Evolutionary conservation across 2,113 vertebrate genomes (phyloP), one percentile per base, ranked within the genome.

Genomic region (Chauna torquata): DNA sequence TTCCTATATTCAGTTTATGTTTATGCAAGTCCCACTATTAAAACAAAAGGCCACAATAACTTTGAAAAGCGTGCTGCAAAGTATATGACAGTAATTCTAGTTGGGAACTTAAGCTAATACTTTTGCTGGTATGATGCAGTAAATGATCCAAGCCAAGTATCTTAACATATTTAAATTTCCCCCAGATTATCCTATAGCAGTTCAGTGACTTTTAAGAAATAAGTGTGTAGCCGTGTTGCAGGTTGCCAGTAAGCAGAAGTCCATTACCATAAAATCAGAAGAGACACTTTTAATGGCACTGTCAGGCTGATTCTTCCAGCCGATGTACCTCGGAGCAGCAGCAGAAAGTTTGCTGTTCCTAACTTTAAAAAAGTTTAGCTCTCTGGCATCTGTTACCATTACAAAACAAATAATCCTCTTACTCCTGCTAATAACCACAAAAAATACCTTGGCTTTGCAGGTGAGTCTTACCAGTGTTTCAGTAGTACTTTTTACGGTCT

Each of bases 321-420:
- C 91, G 55, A 75, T 32, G 12, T 36, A 94, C 16, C 13, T 57
- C 70, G 80, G 61, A 82, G 78, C 52, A 87, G 45, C 57, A 86
- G 59, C 38, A 87, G 30, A 66, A 95, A 92, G 45, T 82, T 75
- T 58, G 81, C 11, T 36, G 49, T 5, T 84, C 77, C 59, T 62
- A 62, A 95, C 84, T 88, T 65, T 3, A 61, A 71, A 70, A 64
- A 92, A 89, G 42, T 94, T 70, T 24, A 77, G 55, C n/a, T 68
- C 42, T 70, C 80, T 49, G 44, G 61, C 57, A 85, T 44, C 42
- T 82, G 61, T 57, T 90, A 79, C 69, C 57, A 76, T 82, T 92
- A 94, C 30, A 91, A 90, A 96, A 92, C 88, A 90, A 94, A 64
- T 81, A 96, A 90, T 85, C 84, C 84, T 91, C 87, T 96, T 91